Evolutionary conservation across 2,888 invertebrate genomes (phyloP), one percentile per base, ranked within the genome.

Genomic region (Camptogramma bilineatum): DNA sequence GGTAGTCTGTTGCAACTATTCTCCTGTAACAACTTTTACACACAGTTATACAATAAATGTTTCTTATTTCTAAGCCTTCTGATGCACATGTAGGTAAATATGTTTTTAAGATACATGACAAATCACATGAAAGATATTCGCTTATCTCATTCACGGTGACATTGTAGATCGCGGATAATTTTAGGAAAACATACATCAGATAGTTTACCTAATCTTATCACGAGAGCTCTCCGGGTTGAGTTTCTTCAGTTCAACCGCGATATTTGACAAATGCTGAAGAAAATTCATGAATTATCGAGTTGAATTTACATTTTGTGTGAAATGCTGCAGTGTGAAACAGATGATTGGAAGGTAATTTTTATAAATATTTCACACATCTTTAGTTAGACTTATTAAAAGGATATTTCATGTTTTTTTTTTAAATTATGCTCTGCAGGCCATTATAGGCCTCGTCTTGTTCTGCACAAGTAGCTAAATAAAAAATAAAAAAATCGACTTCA

Each of bases 251-350:
- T 42, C 18, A 19, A 60, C 8, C 60, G 63, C 28, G 55, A 46
- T 60, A 9, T 64, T 48, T 53, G 55, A 68, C 34, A 64, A 60
- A 62, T 16, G 9, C 16, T 31, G 21, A 42, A 58, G 8, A 19
- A 39, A 34, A 13, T 21, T 42, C 5, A 31, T 48, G n/a, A 47
- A 28, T 24, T 51, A 28, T 34, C 28, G 2, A 28, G 7, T 21
- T 19, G 17, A 9, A 42, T 4, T 16, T 21, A 28, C 7, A 66
- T 65, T 63, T 44, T 50, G 51, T 46, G 53, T 53, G 73, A 74
- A 53, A 90, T 89, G 89, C 69, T 90, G 73, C 78, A 85, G 65
- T 82, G 85, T 72, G 89, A 89, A 75, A 70, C 78, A 16, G 85
- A 84, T 21, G 80, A 83, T 31, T 69, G 79, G 48, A 84, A 85